Evolutionary conservation across 2,888 invertebrate species (phyloP), one percentile per base, ranked within the genome.

Genomic region (Leptura quadrifasciata): DNA sequence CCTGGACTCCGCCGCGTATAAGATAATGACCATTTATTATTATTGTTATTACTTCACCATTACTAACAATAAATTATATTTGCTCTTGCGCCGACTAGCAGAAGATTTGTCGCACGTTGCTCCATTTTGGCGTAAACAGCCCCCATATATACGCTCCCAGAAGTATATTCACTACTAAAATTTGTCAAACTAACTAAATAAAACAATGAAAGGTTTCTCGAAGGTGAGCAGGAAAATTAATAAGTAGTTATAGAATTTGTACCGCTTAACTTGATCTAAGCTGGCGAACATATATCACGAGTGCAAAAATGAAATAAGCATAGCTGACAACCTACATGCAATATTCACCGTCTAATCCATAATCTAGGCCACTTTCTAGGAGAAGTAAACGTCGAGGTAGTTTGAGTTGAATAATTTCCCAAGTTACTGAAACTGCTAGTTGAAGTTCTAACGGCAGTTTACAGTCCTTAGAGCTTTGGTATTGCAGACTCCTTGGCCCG

Each of bases 361-460:
- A 63, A 72, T 68, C 31, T 24, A 21, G 47, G 24, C 57, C 24
- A 24, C 18, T 18, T 47, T 35, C 64, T 72, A 47, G 47, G 55
- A 63, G 63, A 74, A 75, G 35, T 72, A 61, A 68, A 75, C 72
- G 61, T 35, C 63, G 57, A 72, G 39, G 76, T 68, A 75, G 71
- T 77, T 79, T 70, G 27, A 79, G 73, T 76, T 80, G 80, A 81
- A 82, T 83, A 83, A 82, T 83, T 82, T 76, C 74, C 63, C 68
- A 82, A 81, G 76, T 83, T 80, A 71, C 75, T 63, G 75, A 78
- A 82, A 83, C 80, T 82, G 81, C 77, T 76, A 81, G 79, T 75
- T 76, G 71, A 77, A 83, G 76, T 82, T 82, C 78, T 78, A 81
- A 78, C 76, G 76, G 78, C 79, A 77, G 72, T 82, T 78, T 77